Percentiles rank a stretch among this genome's conserved stretches.
Conservation (phyloP, 2,888 invertebrate species). For the Cecidostiba fungosa region DNA sequence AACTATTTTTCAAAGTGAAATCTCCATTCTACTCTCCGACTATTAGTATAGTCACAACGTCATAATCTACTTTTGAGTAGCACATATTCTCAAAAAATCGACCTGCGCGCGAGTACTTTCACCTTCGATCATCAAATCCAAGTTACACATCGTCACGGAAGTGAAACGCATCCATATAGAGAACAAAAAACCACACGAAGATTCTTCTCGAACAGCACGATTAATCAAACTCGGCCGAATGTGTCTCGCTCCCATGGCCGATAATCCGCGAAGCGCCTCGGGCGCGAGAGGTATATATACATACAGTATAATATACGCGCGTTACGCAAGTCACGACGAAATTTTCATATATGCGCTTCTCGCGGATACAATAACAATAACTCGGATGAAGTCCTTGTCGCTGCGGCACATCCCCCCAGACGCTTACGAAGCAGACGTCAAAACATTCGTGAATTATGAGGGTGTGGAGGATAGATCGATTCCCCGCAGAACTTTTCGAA, state of each 20-base stretch:
- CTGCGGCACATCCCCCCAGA: conserved; percentile 63
- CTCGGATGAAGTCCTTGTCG: conserved; percentile 29
- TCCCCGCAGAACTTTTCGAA: conserved; percentile 66
- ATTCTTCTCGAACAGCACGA: conserved; percentile 7
- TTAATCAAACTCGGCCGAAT: conserved; percentile 49
- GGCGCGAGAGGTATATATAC: neutral
- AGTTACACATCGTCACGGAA: conserved; percentile 26
- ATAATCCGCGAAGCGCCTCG: conserved; percentile 8
- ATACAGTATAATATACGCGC: neutral
- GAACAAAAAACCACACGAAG: neutral
- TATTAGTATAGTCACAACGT: neutral
- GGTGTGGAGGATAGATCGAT: conserved; percentile 75
- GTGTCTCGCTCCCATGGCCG: neutral
- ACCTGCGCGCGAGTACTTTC: conserved; percentile 43
- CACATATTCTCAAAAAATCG: conserved; percentile 32
- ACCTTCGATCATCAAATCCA: conserved; percentile 39
- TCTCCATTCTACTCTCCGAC: neutral
- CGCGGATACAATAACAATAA: neutral
- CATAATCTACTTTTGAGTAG: conserved; percentile 28
- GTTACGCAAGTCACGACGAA: conserved; percentile 53
- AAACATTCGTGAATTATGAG: conserved; percentile 78
- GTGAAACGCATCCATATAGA: conserved; percentile 41
- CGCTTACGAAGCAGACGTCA: conserved; percentile 76
- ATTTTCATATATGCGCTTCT: conserved; percentile 27
- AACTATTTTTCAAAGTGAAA: conserved; percentile 19